Base-by-base conservation (phyloP, 2,888 invertebrate genomes). In the Hydraecia micacea region DNA sequence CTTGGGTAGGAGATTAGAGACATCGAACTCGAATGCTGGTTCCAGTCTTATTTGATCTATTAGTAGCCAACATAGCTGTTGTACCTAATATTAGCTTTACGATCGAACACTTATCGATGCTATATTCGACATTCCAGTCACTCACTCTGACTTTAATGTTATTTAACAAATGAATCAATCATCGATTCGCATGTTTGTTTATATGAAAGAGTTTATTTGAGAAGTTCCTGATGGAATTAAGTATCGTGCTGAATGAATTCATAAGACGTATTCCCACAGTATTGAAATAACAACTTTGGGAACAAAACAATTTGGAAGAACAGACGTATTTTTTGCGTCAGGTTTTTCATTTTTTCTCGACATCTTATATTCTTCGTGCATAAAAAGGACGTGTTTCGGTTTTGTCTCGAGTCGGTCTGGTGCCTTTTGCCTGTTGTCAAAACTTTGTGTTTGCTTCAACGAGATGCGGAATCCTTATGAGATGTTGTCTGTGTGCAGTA, bases 301-400 rank as follows among this genome's bases (percentile, higher is more conserved):
- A 79, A 83, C 70, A 74, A 75, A 76, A 62, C 55, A 86, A 79
- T 76, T 83, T 65, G 39, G 36, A 32, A 60, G 49, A 81, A 36
- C 39, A 46, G 42, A 36, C 58, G 60, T 58, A 25, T 72, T 75
- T 73, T 58, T 77, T 77, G 49, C 13, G n/a, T 49, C 4, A 74
- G 58, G n/a, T 62, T 73, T 73, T 76, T 67, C 25, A 76, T 66
- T 88, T 78, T 79, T 55, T 36, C 32, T 7, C 18, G 71, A 76
- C 39, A 70, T 75, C 52, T 72, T 62, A 32, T 77, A 86, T 86
- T 86, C 88, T n/a, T 73, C 39, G 18, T 36, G 73, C 73, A 88
- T 86, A 71, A 49, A 55, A 70, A 74, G 78, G 63, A 75, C 83
- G 86, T 86, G 86, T 39, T 72, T 79, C 39, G 49, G 75, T 77